A percentile compares a stretch with the other conserved stretches of the same genome.
Conservation (phyloP, 2,113 vertebrate species). For the Dinomys branickii region DNA sequence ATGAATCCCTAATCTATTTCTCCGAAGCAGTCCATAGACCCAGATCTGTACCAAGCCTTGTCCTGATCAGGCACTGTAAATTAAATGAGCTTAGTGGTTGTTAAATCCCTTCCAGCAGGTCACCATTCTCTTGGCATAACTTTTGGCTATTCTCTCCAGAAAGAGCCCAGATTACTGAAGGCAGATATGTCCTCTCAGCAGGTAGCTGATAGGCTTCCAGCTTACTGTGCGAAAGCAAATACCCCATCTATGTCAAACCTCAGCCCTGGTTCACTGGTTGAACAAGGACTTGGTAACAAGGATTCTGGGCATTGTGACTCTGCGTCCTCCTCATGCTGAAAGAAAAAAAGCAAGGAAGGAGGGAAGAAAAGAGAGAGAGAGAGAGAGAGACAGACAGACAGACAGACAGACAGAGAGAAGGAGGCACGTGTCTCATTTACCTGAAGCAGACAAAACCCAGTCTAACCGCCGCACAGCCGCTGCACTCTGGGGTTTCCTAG, state of each 20-base stretch:
- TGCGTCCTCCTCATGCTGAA: too few species aligned
- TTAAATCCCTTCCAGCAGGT: slow-evolving; percentile 62
- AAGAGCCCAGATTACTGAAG: slow-evolving; percentile 73
- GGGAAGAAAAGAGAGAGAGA: neutral
- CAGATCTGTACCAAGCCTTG: slow-evolving; percentile 7
- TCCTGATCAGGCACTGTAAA: neutral
- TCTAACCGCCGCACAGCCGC: neutral
- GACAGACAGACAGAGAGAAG: neutral
- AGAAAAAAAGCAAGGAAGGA: too few species aligned
- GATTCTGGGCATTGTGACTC: neutral
- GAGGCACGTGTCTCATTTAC: neutral
- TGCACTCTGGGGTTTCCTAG: neutral
- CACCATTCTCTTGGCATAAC: slow-evolving; percentile 56
- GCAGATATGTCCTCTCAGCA: slow-evolving; percentile 63
- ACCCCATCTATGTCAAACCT: slow-evolving; percentile 58
- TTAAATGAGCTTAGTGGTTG: slow-evolving; percentile 48
- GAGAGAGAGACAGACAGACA: too few species aligned
- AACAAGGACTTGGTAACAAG: slow-evolving; percentile 46
- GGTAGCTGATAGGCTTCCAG: slow-evolving; percentile 75
- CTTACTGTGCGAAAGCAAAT: slow-evolving; percentile 48
- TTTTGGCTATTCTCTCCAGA: slow-evolving; percentile 69
- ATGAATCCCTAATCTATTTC: neutral
- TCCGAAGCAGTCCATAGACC: neutral
- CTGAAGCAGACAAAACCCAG: neutral
- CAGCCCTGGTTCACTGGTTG: neutral